phyloP scores from a whole-genome alignment of 2,113 vertebrate genomes.

The Piaya cayana region DNA sequence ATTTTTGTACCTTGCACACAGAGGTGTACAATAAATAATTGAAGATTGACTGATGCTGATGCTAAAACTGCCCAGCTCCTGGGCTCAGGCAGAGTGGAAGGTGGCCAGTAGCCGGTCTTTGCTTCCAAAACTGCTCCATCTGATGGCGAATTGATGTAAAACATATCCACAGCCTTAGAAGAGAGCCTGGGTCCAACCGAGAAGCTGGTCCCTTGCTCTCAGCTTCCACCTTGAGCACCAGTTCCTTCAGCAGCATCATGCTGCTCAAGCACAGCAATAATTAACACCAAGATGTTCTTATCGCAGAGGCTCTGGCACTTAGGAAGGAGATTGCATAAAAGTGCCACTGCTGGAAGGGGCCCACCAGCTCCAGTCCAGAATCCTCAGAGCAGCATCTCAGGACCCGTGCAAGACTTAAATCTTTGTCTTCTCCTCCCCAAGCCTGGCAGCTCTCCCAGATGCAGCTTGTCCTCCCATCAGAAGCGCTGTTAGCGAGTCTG shows the following conservation, averaged over 20 bases:
- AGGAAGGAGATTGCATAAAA: not conserved
- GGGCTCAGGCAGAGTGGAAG: not conserved
- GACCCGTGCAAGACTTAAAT: not conserved
- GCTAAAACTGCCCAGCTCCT: rapidly evolving
- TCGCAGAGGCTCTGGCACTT: not conserved
- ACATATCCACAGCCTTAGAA: not conserved
- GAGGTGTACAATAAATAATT: not conserved
- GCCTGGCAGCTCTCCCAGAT: rapidly evolving
- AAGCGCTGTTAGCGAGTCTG: not conserved
- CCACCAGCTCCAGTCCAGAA: rapidly evolving
- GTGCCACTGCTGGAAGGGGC: not conserved
- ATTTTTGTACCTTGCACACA: not conserved
- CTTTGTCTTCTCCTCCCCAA: not conserved
- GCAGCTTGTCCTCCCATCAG: not conserved
- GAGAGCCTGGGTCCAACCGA: rapidly evolving
- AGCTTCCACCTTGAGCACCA: not conserved
- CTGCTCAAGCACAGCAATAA: not conserved
- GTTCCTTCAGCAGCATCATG: not conserved
- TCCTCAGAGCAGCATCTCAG: not conserved
- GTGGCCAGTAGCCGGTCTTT: not conserved
- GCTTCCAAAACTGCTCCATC: slow-evolving; percentile 62
- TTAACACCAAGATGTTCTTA: not conserved
- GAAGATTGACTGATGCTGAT: not conserved
- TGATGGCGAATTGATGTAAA: slow-evolving; percentile 50
- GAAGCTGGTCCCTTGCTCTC: not conserved